Evolutionary conservation across 2,888 invertebrate species (phyloP), one percentile per base, ranked within the genome.

Genomic region (Lasioglossum figueresi): DNA sequence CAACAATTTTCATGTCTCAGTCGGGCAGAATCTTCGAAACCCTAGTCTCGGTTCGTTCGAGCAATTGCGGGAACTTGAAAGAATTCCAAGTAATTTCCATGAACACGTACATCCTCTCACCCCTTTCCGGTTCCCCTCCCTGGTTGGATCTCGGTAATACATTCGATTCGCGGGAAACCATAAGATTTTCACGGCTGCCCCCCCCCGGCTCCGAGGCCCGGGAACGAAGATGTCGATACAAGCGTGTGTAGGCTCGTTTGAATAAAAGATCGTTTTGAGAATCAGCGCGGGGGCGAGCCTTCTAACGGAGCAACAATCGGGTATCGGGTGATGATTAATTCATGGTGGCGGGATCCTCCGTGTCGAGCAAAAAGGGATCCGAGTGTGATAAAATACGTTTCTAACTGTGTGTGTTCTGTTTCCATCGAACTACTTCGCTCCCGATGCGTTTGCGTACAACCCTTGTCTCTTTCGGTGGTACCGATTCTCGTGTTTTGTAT

Each of bases 291-390:
- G 40, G 48, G 68, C 75, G 71, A 66, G 72, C 76, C 75, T 73
- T 70, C 80, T 40, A 81, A 83, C 76, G 68, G 71, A 70, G 82
- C 86, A 88, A 88, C 92, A 93, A 92, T 93, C 91, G 85, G 84
- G 88, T 91, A 91, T 91, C 88, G 89, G 88, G 86, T 89, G 85
- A 91, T 92, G 93, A 90, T 92, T 93, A 93, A 93, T 93, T 93
- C 93, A 93, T 93, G 84, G 90, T 84, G 78, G 82, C 73, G 79
- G 80, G 86, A 88, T 89, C 88, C 73, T 76, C 27, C 72, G 77
- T 75, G 43, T 19, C 66, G 43, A 70, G 71, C 80, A 86, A 89
- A 84, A 85, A 83, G 87, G 85, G 86, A 84, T 81, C 76, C 81
- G 76, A 79, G 79, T 82, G 84, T 83, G 85, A 86, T 85, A 89